Conservation (phyloP, 2,797 vertebrate species). For the Chaetophractus vellerosus region DNA sequence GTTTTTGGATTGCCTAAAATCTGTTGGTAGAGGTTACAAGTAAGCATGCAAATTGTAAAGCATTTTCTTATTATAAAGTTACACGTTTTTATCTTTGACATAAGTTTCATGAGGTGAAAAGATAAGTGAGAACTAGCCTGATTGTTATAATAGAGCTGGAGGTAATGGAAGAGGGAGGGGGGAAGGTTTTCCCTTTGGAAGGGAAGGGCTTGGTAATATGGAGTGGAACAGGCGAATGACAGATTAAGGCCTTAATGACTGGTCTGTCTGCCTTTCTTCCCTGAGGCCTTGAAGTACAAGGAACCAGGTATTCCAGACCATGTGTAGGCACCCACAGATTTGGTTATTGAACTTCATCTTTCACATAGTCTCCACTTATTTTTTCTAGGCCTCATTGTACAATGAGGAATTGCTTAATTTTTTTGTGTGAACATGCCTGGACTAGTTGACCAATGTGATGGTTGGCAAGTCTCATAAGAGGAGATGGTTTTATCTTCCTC, state of each 20-base stretch:
- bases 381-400: background rate
- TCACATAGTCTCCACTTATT: background rate
- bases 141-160: too few relatives aligned
- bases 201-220: background rate
- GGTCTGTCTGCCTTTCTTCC: too few relatives aligned
- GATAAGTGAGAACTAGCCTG: background rate
- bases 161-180: background rate
- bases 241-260: too few relatives aligned
- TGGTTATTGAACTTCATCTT: background rate
- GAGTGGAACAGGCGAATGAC: background rate
- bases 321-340: background rate
- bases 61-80: background rate
- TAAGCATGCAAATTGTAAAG: constrained; percentile 84
- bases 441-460: background rate
- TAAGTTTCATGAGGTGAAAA: background rate
- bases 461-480: background rate
- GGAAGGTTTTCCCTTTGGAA: background rate
- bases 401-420: background rate
- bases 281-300: background rate
- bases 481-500: background rate
- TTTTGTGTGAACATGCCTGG: background rate
- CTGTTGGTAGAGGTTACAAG: constrained; percentile 93
- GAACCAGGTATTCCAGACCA: background rate
- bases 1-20: constrained; percentile 94
- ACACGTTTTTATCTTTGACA: background rate